A percentile compares a stretch with the other conserved stretches of the same genome.
Conservation (phyloP, 1,140 invertebrate genomes). For the Drosophila tani region DNA sequence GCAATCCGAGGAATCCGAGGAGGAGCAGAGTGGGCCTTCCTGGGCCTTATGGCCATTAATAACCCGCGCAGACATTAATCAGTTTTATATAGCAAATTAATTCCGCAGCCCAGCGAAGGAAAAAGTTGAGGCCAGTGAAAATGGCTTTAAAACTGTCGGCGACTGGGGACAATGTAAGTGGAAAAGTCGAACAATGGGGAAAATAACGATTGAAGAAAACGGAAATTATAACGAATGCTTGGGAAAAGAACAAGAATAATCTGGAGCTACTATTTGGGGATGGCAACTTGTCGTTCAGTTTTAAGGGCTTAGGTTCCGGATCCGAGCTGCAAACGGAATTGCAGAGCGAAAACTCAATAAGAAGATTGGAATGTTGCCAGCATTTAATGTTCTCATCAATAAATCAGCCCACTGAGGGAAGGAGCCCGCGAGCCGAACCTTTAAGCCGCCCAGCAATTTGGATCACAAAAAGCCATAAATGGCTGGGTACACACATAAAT, state of each 20-base stretch:
- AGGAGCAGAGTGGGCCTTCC: background rate
- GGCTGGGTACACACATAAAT: constrained; percentile 51
- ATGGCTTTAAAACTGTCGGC: constrained; percentile 24
- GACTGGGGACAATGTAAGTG: constrained; percentile 21
- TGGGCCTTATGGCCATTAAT: constrained; percentile 59
- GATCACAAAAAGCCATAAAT: constrained; percentile 50
- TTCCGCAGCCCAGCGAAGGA: constrained; percentile 18
- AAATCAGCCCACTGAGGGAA: constrained; percentile 14
- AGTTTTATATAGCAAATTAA: constrained; percentile 78
- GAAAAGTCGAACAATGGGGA: background rate
- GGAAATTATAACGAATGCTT: constrained; percentile 19
- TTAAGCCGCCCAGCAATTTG: constrained; percentile 14
- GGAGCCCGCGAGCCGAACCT: background rate
- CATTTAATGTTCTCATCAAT: constrained; percentile 44
- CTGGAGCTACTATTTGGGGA: background rate
- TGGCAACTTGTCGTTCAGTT: constrained; percentile 17
- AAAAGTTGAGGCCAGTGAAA: constrained; percentile 11
- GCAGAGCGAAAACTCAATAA: constrained; percentile 23
- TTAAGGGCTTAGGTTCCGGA: constrained; percentile 16
- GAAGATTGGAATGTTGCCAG: constrained; percentile 27
- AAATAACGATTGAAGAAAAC: background rate
- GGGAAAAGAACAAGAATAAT: constrained; percentile 10
- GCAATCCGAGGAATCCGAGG: constrained; percentile 32
- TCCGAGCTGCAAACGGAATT: background rate
- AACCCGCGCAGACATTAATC: constrained; percentile 62